Percentiles rank a stretch among this genome's conserved stretches.
phyloP scores from a whole-genome alignment of 2,113 vertebrate species.

The Plotosus lineatus region DNA sequence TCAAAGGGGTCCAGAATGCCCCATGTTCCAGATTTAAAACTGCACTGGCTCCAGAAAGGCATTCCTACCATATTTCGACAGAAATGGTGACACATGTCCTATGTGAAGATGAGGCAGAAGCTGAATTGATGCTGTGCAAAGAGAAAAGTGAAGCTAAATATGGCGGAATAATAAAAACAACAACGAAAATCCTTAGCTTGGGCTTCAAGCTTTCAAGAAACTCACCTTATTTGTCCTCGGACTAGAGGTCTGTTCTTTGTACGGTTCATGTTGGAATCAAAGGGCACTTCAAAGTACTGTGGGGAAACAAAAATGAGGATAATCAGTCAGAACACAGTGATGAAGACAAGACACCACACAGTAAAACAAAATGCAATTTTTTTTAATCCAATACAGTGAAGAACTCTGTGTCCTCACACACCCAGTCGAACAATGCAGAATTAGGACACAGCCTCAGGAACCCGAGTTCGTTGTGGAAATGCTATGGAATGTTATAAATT shows the following conservation, averaged over 20 bases:
- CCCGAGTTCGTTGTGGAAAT: not conserved
- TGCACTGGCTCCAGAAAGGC: too few species aligned
- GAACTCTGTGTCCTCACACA: not conserved
- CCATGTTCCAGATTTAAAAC: too few species aligned
- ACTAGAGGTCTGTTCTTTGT: slow-evolving; percentile 97
- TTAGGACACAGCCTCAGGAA: not conserved
- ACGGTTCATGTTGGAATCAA: slow-evolving; percentile 99
- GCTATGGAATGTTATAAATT: not conserved
- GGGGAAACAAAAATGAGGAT: slow-evolving; percentile 57
- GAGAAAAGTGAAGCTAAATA: not conserved
- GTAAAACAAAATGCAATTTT: not conserved
- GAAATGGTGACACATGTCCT: too few species aligned
- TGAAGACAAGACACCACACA: slow-evolving; percentile 41
- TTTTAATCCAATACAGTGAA: not conserved
- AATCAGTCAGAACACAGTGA: not conserved
- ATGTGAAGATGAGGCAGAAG: not conserved
- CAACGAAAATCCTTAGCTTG: not conserved
- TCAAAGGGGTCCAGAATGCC: too few species aligned
- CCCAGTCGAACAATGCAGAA: not conserved
- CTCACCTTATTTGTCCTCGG: slow-evolving; percentile 96
- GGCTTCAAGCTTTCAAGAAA: not conserved
- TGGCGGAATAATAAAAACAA: not conserved
- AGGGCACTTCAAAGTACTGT: slow-evolving; percentile 98
- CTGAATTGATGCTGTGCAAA: not conserved
- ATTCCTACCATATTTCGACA: too few species aligned